Conservation (phyloP, 2,888 invertebrate species). For the Dascillus cervinus region DNA sequence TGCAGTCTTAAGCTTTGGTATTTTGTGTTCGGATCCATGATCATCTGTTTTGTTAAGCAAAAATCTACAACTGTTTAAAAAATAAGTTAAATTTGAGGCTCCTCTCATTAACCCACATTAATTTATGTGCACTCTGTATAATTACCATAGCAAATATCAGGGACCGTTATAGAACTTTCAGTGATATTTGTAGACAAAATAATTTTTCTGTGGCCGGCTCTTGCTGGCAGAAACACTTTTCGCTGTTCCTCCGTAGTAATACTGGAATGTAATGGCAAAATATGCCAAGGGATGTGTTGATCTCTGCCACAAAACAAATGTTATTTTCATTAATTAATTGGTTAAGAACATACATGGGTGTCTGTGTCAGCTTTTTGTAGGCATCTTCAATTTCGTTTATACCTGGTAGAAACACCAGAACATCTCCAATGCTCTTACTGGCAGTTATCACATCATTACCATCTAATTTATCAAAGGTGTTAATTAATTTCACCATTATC, state of each 20-base stretch:
- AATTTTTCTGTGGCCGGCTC: conserved; percentile 65
- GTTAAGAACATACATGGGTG: too few relatives aligned
- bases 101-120: background rate
- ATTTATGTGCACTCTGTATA: background rate
- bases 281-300: conserved; percentile 32
- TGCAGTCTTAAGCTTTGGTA: conserved; percentile 67
- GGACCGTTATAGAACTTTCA: conserved; percentile 86
- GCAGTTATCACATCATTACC: conserved; percentile 25
- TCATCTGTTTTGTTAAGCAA: conserved; percentile 78
- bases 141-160: conserved; percentile 74
- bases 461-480: conserved; percentile 60
- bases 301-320: too few relatives aligned
- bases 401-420: conserved; percentile 86
- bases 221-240: conserved; percentile 53
- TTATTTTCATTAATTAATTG: too few relatives aligned
- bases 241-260: conserved; percentile 60
- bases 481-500: conserved; percentile 46
- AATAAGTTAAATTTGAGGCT: conserved; percentile 1
- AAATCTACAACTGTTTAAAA: conserved; percentile 77
- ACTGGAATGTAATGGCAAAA: conserved; percentile 53
- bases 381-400: conserved; percentile 75
- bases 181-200: conserved; percentile 88
- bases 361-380: conserved; percentile 40
- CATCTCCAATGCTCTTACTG: conserved; percentile 47
- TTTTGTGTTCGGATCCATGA: conserved; percentile 69